Conservation (phyloP, 37 sponge, comb jelly and placozoan species). For the Diacarnus erythraeanus region DNA sequence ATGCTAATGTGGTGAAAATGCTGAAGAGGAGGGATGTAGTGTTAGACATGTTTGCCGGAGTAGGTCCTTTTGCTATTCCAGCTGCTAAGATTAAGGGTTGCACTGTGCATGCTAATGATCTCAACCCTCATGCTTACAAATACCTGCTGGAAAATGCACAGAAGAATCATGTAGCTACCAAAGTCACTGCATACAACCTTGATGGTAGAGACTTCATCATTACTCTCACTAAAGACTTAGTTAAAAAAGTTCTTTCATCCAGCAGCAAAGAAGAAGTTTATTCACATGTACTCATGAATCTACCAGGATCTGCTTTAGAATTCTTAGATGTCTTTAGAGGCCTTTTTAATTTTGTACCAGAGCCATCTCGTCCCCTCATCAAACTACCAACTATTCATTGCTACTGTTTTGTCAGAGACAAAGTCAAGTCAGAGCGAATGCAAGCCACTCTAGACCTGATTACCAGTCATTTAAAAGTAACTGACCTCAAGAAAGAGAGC, state of each 20-base stretch:
- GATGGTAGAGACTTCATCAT: slow-evolving; percentile 89
- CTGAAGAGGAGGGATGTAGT: slow-evolving; percentile 65
- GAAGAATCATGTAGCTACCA: slow-evolving; percentile 53
- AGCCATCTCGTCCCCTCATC: not conserved
- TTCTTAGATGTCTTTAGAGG: slow-evolving; percentile 59
- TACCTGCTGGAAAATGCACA: slow-evolving; percentile 74
- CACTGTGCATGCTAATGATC: slow-evolving; percentile 91
- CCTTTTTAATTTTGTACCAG: slow-evolving; percentile 33
- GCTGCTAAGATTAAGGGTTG: slow-evolving; percentile 85
- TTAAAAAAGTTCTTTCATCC: slow-evolving; percentile 15
- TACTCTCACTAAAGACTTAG: slow-evolving; percentile 31
- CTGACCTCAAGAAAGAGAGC: slow-evolving; percentile 17
- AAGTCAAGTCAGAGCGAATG: not conserved
- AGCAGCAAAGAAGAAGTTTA: not conserved
- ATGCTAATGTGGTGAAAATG: slow-evolving; percentile 55
- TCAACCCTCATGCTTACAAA: slow-evolving; percentile 84
- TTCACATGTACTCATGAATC: slow-evolving; percentile 83
- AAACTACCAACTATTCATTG: slow-evolving; percentile 78
- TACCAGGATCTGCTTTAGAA: slow-evolving; percentile 80
- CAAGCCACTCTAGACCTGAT: slow-evolving; percentile 49
- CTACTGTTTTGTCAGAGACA: slow-evolving; percentile 77
- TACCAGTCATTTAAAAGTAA: slow-evolving; percentile 32
- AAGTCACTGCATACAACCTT: slow-evolving; percentile 63
- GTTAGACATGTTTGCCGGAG: slow-evolving; percentile 97
- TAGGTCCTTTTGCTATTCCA: slow-evolving; percentile 96